Base-by-base conservation (phyloP, 2,113 vertebrate genomes). In the Pongo pygmaeus region DNA sequence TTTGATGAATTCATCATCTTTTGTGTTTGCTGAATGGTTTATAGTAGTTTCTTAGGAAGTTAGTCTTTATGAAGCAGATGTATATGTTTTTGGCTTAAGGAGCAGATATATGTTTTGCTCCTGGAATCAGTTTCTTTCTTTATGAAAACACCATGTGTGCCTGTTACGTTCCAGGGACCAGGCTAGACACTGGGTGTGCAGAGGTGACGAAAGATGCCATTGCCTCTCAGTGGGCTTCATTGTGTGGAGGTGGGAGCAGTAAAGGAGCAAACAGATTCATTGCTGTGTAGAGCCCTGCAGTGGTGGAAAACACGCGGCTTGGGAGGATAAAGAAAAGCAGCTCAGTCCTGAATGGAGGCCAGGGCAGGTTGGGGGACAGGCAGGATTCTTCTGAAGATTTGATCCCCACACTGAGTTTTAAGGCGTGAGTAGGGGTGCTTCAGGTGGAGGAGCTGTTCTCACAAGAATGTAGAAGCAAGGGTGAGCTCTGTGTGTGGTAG, bases 401-500 rank as follows among this genome's bases (percentile, higher is more conserved):
- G 5, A 0, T 43, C 8, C 20, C 27, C 16, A 35, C 5, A 22
- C 69, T 40, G 55, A 55, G 32, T 9, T 67, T 75, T 43, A 11
- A 6, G 11, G 69, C 18, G 32, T 23, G 74, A 40, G 32, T 1
- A 11, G 48, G 6, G 46, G 10, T 3, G n/a, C 74, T 9, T 48
- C 48, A 12, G 11, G 27, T 13, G 22, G 22, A 23, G 38, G 16
- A 35, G 46, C 46, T 38, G 6, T 59, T 38, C 5, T 6, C 0
- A 17, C 8, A 6, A 30, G 8, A 6, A 11, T 43, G 3, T 1
- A 9, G 48, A 3, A 3, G 17, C 38, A 0, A 25, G 18, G 67
- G 40, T 2, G 7, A 22, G 7, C 20, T 4, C 16, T 17, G 3
- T 4, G 0, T 20, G 8, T 84, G 40, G 27, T 5, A 1, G 6